A percentile compares a stretch with the other conserved stretches of the same genome.
Evolutionary conservation across 2,113 vertebrate species (phyloP).

Genomic region (Epinephelus moara): DNA sequence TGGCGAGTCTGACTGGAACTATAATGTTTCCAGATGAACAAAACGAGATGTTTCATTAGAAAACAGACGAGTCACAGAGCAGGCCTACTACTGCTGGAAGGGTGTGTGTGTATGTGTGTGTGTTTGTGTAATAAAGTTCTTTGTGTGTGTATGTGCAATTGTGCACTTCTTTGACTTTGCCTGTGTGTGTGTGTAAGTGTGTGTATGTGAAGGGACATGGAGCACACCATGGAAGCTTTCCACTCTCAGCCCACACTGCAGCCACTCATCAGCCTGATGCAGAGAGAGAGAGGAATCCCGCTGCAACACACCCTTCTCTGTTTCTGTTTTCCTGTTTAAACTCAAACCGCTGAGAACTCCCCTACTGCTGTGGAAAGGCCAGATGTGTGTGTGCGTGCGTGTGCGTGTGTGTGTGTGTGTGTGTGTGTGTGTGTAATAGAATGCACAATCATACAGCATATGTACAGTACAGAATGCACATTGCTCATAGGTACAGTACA

Average conservation of each 20-base stretch:
- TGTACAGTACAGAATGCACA: not conserved
- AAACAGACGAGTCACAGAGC: not conserved
- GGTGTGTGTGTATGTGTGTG: not conserved
- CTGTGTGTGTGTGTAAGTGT: not conserved
- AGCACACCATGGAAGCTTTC: constrained; percentile 66
- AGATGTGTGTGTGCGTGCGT: constrained; percentile 24
- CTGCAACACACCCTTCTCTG: constrained; percentile 74
- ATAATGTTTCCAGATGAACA: constrained; percentile 57
- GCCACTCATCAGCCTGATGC: constrained; percentile 75
- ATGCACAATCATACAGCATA: not conserved
- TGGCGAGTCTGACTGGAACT: constrained; percentile 37
- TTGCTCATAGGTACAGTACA: not conserved
- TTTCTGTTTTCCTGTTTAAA: constrained; percentile 74
- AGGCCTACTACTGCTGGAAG: constrained; percentile 9
- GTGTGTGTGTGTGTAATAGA: not conserved
- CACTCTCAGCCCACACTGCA: constrained; percentile 69
- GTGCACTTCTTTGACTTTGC: not conserved
- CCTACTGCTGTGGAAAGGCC: constrained; percentile 58
- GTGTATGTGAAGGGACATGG: constrained; percentile 1
- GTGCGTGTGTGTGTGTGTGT: not conserved
- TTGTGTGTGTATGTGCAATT: not conserved
- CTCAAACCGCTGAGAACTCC: constrained; percentile 58
- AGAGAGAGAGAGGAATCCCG: constrained; percentile 58
- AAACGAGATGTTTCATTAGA: constrained; percentile 36
- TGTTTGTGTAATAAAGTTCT: not conserved